phyloP scores from a whole-genome alignment of 2,888 invertebrate species.

The Spialia ferax region DNA sequence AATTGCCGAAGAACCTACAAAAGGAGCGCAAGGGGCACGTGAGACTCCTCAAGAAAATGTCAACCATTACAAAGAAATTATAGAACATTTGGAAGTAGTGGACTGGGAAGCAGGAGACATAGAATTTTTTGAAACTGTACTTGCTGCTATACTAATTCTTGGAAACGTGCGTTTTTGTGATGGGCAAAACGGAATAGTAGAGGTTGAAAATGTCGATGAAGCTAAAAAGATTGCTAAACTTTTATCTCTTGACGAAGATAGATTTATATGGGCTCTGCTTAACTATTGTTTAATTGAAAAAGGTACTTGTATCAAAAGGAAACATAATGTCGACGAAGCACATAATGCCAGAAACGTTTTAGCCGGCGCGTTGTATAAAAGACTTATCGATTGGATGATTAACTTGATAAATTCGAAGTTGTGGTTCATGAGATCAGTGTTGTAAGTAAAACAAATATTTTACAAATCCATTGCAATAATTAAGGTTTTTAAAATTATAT shows the following conservation, averaged over 20 bases:
- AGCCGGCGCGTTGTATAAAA: conserved; percentile 93
- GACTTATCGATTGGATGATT: conserved; percentile 96
- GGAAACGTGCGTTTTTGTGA: conserved; percentile 93
- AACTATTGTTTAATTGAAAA: conserved; percentile 94
- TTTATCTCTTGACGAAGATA: conserved; percentile 92
- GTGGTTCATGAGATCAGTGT: conserved; percentile 93
- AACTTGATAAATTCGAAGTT: conserved; percentile 94
- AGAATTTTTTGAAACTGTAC: conserved; percentile 89
- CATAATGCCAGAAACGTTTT: conserved; percentile 94
- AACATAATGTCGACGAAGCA: conserved; percentile 93
- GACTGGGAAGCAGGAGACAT: conserved; percentile 91
- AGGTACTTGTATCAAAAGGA: conserved; percentile 89
- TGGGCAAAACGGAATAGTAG: conserved; percentile 88
- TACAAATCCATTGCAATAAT: not conserved
- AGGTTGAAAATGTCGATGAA: conserved; percentile 90
- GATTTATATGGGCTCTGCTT: conserved; percentile 94
- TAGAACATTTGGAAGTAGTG: conserved; percentile 87
- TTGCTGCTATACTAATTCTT: conserved; percentile 92
- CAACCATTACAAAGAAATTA: conserved; percentile 88
- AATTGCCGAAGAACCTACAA: conserved; percentile 85
- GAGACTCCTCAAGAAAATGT: conserved; percentile 89
- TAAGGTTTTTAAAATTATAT: not conserved
- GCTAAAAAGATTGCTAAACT: conserved; percentile 91
- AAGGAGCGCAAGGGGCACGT: conserved; percentile 86
- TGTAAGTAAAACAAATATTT: conserved; percentile 87